Percentiles rank a stretch among this genome's conserved stretches.
phyloP scores from a whole-genome alignment of 1,140 invertebrate genomes.

The Drosophila willistoni region DNA sequence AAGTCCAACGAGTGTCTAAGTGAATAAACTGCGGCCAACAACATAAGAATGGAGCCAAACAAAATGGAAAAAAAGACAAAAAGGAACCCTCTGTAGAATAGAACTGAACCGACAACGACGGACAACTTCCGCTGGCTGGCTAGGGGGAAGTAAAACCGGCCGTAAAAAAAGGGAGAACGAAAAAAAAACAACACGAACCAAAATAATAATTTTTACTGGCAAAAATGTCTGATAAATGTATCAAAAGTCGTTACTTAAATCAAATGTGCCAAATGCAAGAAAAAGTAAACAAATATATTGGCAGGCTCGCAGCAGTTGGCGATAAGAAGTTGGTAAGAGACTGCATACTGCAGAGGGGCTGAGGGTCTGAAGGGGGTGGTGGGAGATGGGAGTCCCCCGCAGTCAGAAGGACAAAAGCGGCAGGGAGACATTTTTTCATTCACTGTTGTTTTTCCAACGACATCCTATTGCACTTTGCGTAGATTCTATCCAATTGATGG shows the following conservation, averaged over 20 bases:
- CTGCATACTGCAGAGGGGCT: conserved; percentile 14
- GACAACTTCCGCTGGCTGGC: conserved; percentile 54
- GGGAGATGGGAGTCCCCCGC: not conserved
- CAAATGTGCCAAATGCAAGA: conserved; percentile 69
- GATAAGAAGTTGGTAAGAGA: conserved; percentile 42
- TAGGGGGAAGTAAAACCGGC: conserved; percentile 27
- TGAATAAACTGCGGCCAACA: conserved; percentile 76
- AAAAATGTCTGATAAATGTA: conserved; percentile 68
- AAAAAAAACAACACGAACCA: conserved; percentile 15
- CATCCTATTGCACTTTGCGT: conserved; percentile 60
- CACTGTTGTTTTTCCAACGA: conserved; percentile 14
- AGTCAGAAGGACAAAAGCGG: conserved; percentile 49
- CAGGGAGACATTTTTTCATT: conserved; percentile 61
- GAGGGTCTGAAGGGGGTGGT: too few relatives aligned
- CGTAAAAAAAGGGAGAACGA: conserved; percentile 16
- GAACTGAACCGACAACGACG: conserved; percentile 28
- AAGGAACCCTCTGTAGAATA: conserved; percentile 20
- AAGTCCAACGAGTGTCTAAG: conserved; percentile 70
- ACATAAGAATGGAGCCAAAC: conserved; percentile 25
- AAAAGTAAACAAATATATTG: conserved; percentile 76
- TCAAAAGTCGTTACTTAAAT: conserved; percentile 72
- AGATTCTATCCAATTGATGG: conserved; percentile 26
- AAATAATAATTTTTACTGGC: conserved; percentile 56
- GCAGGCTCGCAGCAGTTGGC: conserved; percentile 53
- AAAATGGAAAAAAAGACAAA: not conserved